These are phyloP conservation scores for Cydia pomonella DNA, from an alignment of 1,140 invertebrate species.

Conservation along the genomic window DNA sequence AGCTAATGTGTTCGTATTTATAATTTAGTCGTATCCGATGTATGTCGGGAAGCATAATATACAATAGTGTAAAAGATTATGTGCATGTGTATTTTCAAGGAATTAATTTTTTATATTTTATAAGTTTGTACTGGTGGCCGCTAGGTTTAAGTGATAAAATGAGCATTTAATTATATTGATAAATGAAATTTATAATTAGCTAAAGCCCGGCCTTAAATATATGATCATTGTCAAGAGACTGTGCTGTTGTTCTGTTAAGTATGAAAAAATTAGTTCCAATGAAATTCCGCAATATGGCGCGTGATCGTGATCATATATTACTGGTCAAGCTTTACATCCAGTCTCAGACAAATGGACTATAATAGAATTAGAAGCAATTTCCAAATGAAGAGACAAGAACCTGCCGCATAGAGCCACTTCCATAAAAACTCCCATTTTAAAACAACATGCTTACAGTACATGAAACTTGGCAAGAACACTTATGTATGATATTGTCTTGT, in stretches of 20 bases:
- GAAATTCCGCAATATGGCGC: too few relatives aligned
- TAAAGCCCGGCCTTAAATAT: too few relatives aligned
- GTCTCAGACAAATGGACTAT: not conserved
- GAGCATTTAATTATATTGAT: conserved; percentile 39
- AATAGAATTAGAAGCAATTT: not conserved
- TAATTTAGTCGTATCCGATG: not conserved
- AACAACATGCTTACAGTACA: too few relatives aligned
- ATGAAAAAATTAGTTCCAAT: too few relatives aligned
- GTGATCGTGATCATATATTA: too few relatives aligned
- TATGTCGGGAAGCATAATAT: conserved; percentile 12
- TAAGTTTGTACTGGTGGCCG: conserved; percentile 36
- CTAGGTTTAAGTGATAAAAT: conserved; percentile 34
- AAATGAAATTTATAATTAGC: conserved; percentile 1
- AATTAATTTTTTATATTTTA: conserved; percentile 36
- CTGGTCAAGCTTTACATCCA: too few relatives aligned
- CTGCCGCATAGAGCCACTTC: too few relatives aligned
- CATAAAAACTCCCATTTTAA: too few relatives aligned
- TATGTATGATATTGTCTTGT: too few relatives aligned
- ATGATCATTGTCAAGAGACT: too few relatives aligned
- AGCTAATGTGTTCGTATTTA: conserved; percentile 44
- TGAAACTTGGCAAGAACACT: too few relatives aligned
- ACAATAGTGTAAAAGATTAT: conserved; percentile 1
- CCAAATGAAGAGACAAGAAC: not conserved
- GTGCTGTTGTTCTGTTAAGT: too few relatives aligned
- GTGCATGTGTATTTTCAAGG: conserved; percentile 8